Percentiles rank a stretch among this genome's conserved stretches.
Evolutionary conservation across 2,113 vertebrate species (phyloP).

Genomic region (Ranitomeya variabilis): DNA sequence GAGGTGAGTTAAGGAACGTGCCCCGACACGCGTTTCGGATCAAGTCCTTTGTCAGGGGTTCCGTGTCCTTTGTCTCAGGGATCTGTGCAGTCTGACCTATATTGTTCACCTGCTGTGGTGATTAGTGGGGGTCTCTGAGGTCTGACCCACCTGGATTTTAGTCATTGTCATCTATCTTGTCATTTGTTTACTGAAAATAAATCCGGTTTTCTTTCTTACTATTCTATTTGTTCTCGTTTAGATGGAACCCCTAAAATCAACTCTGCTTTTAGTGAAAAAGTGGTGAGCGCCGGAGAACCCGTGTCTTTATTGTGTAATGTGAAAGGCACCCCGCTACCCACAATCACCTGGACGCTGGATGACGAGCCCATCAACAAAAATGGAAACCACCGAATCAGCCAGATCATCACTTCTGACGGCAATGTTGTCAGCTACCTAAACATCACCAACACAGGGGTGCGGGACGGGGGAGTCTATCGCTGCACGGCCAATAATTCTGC

Average conservation of each 20-base stretch:
- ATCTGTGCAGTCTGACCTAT: too few relatives aligned
- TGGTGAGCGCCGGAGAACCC: slow-evolving; percentile 91
- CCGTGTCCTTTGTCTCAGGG: too few relatives aligned
- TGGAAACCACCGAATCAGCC: slow-evolving; percentile 89
- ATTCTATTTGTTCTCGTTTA: slow-evolving; percentile 65
- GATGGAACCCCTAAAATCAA: slow-evolving; percentile 97
- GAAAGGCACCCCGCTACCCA: slow-evolving; percentile 92
- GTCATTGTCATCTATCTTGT: too few relatives aligned
- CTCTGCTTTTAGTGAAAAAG: slow-evolving; percentile 96
- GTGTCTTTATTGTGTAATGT: slow-evolving; percentile 95
- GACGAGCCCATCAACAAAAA: slow-evolving; percentile 94
- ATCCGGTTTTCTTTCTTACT: background rate
- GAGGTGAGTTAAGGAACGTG: too few relatives aligned
- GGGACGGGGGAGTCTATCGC: slow-evolving; percentile 95
- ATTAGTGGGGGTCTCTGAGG: too few relatives aligned
- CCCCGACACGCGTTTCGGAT: too few relatives aligned
- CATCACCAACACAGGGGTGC: slow-evolving; percentile 92
- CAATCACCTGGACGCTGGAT: slow-evolving; percentile 91
- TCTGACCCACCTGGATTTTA: too few relatives aligned
- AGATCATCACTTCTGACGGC: slow-evolving; percentile 90
- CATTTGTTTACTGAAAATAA: too few relatives aligned
- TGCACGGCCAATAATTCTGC: slow-evolving; percentile 98
- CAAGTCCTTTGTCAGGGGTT: too few relatives aligned
- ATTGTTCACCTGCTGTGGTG: too few relatives aligned
- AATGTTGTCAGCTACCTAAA: slow-evolving; percentile 97